Conservation (phyloP, 2,113 vertebrate species). For the Illadopsis cleaveri region DNA sequence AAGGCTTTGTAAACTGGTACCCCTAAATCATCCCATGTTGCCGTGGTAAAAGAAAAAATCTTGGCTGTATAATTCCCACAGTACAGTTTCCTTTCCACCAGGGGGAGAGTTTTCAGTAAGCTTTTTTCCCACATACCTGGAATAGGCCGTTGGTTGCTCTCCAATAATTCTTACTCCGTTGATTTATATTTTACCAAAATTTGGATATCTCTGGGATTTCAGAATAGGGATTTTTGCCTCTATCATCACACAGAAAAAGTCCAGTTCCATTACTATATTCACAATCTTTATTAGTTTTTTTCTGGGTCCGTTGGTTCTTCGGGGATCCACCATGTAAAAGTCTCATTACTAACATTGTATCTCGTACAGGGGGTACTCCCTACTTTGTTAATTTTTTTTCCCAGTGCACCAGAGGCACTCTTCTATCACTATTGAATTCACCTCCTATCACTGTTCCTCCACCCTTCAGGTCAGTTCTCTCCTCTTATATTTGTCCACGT, state of each 20-base stretch:
- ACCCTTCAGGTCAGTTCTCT: not conserved
- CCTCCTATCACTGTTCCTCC: too few relatives aligned
- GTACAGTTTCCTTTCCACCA: not conserved
- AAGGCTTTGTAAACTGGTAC: not conserved
- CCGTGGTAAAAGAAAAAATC: not conserved
- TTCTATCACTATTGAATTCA: not conserved
- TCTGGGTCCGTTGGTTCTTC: too few relatives aligned
- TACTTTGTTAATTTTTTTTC: too few relatives aligned
- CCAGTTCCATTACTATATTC: not conserved
- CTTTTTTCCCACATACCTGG: not conserved
- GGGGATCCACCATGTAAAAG: too few relatives aligned
- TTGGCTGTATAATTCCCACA: not conserved
- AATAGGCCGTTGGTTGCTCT: not conserved
- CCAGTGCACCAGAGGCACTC: not conserved
- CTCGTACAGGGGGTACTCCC: too few relatives aligned
- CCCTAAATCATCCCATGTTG: not conserved
- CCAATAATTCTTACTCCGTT: not conserved
- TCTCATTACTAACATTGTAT: too few relatives aligned
- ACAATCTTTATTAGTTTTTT: not conserved
- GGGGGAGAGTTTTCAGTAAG: too few relatives aligned
- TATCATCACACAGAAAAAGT: not conserved
- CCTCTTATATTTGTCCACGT: too few relatives aligned
- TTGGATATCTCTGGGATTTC: not conserved
- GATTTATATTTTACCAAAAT: not conserved
- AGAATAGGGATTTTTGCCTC: not conserved